Evolutionary conservation across 2,113 vertebrate species (phyloP).

Genomic region (Thinocorus orbignyianus): DNA sequence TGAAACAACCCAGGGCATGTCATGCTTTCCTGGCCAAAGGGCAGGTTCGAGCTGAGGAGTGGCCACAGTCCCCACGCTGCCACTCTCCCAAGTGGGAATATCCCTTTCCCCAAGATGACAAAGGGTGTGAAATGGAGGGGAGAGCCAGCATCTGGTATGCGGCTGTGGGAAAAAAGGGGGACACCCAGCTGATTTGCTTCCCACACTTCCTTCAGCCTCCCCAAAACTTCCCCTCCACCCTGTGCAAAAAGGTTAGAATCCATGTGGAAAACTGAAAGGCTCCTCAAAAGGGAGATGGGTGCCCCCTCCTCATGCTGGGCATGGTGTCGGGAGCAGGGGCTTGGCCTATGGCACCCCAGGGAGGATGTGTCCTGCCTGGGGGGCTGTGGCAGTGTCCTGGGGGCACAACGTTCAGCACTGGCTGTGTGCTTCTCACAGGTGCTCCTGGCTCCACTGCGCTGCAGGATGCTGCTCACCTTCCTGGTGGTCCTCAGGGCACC

Average conservation of each 20-base stretch:
- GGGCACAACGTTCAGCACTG: rapidly evolving
- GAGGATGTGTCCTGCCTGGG: rapidly evolving
- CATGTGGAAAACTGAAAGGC: neutral
- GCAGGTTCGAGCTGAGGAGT: neutral
- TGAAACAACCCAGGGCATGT: rapidly evolving
- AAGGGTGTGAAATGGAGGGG: neutral
- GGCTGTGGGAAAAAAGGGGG: neutral
- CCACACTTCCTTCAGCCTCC: neutral
- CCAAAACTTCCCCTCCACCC: rapidly evolving
- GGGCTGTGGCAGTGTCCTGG: neutral
- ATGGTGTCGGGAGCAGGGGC: rapidly evolving
- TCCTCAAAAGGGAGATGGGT: neutral
- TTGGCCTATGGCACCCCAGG: neutral
- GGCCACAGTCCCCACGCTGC: neutral
- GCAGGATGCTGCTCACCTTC: conserved; percentile 60
- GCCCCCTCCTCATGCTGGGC: rapidly evolving
- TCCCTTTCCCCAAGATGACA: neutral
- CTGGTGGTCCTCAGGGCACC: conserved; percentile 57
- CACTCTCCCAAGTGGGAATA: rapidly evolving
- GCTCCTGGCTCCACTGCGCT: rapidly evolving
- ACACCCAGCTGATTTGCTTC: neutral
- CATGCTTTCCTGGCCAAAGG: neutral
- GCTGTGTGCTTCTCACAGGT: rapidly evolving
- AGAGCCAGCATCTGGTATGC: neutral
- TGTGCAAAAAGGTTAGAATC: neutral